Percentiles rank a stretch among this genome's conserved stretches.
phyloP scores from a whole-genome alignment of 2,113 vertebrate genomes.

The Acanthochromis polyacanthus region DNA sequence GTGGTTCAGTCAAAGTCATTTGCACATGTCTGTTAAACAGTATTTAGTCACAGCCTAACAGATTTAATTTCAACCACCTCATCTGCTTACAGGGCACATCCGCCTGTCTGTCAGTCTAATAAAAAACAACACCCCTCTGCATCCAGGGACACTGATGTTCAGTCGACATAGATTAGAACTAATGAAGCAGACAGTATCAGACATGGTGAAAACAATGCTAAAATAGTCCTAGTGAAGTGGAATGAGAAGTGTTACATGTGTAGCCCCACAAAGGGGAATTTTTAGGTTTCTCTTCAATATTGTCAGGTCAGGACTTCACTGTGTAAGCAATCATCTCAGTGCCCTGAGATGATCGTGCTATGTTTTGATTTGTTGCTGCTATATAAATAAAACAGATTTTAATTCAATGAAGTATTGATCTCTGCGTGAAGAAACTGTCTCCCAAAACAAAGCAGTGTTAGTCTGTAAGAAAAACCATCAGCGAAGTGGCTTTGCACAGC shows the following conservation, averaged over 20 bases:
- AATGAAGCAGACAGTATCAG: constrained; percentile 42
- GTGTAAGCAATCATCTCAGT: too few species aligned
- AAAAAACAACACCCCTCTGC: constrained; percentile 49
- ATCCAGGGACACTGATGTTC: constrained; percentile 23
- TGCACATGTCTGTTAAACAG: constrained; percentile 50
- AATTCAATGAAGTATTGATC: too few species aligned
- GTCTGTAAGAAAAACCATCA: too few species aligned
- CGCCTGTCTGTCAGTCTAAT: constrained; percentile 56
- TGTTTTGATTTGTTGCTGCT: too few species aligned
- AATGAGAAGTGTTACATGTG: background rate
- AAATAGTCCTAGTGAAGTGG: constrained; percentile 9
- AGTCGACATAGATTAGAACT: constrained; percentile 19
- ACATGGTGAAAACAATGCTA: constrained; percentile 21
- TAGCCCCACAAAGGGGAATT: background rate
- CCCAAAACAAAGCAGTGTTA: background rate
- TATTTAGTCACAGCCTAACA: constrained; percentile 64
- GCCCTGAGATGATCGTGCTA: too few species aligned
- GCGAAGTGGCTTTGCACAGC: too few species aligned
- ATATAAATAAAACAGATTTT: too few species aligned
- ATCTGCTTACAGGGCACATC: constrained; percentile 36
- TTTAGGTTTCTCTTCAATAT: too few species aligned
- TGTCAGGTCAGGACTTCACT: too few species aligned
- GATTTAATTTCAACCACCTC: constrained; percentile 54
- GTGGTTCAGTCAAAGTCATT: constrained; percentile 44
- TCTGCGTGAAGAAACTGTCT: background rate